phyloP scores from a whole-genome alignment of 1,140 invertebrate species.

The Holcopasites calliopsidis region DNA sequence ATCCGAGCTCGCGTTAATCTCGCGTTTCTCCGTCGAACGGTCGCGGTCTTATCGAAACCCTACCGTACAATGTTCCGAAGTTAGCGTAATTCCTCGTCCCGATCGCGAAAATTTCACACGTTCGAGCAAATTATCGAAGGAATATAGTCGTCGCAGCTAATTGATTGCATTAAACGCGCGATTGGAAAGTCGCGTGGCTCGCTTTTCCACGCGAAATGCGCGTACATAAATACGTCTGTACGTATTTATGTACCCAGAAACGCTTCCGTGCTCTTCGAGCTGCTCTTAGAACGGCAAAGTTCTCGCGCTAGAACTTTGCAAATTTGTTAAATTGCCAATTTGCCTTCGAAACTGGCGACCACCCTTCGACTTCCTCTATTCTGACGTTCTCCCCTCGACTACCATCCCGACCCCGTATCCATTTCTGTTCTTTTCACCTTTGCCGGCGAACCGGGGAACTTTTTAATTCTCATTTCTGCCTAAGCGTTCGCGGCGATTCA shows the following conservation, averaged over 20 bases:
- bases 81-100: slow-evolving; percentile 53
- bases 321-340: slow-evolving; percentile 79
- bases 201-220: background rate
- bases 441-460: slow-evolving; percentile 68
- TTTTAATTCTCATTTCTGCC: slow-evolving; percentile 72
- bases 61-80: slow-evolving; percentile 46
- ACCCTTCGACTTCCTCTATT: slow-evolving; percentile 57
- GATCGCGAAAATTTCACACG: slow-evolving; percentile 30
- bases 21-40: slow-evolving; percentile 45
- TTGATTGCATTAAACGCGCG: background rate
- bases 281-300: slow-evolving; percentile 40
- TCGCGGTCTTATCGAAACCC: slow-evolving; percentile 52
- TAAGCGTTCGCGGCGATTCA: slow-evolving; percentile 74
- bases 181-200: background rate
- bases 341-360: slow-evolving; percentile 74
- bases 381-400: slow-evolving; percentile 48
- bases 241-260: slow-evolving; percentile 55
- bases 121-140: too few species aligned
- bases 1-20: slow-evolving; percentile 57
- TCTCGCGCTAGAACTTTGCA: slow-evolving; percentile 71
- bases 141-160: too few species aligned
- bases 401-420: slow-evolving; percentile 15
- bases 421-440: slow-evolving; percentile 50
- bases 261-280: slow-evolving; percentile 31
- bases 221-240: slow-evolving; percentile 36